These are phyloP conservation scores for Kryptolebias ocellatus DNA, from an alignment of 2,797 vertebrate genomes.

Conservation along the genomic window DNA sequence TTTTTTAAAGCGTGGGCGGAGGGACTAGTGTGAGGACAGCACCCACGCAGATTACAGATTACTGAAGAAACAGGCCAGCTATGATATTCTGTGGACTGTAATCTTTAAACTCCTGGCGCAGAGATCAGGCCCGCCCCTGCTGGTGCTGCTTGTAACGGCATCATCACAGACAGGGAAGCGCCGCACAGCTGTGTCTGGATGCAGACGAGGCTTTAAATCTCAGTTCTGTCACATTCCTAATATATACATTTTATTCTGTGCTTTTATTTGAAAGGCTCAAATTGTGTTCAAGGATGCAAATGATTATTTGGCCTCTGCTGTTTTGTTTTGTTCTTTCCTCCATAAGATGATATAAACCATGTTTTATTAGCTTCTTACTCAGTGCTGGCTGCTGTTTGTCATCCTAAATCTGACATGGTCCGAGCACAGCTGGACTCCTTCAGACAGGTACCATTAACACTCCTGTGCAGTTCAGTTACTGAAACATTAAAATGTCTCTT, in stretches of 20 bases:
- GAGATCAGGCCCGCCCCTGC: constrained; percentile 46
- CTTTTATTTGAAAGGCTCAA: background rate
- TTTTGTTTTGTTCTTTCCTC: constrained; percentile 6
- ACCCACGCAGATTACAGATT: constrained; percentile 67
- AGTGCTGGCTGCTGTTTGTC: constrained; percentile 7
- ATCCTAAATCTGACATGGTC: background rate
- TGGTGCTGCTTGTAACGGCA: constrained; percentile 23
- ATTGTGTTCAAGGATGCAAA: background rate
- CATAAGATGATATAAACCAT: too few relatives aligned
- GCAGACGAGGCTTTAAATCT: constrained; percentile 18
- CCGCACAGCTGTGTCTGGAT: too few relatives aligned
- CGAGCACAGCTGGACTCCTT: background rate
- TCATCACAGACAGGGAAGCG: background rate
- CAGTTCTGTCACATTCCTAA: constrained; percentile 1
- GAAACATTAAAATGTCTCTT: constrained; percentile 5
- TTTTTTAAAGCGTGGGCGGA: constrained; percentile 31
- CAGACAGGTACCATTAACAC: background rate
- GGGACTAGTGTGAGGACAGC: constrained; percentile 39
- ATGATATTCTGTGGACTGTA: constrained; percentile 58
- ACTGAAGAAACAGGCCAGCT: constrained; percentile 54
- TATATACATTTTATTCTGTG: background rate
- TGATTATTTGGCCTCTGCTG: background rate
- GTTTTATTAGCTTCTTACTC: background rate
- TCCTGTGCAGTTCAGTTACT: constrained; percentile 16
- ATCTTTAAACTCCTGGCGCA: constrained; percentile 60